These are phyloP conservation scores for Archivesica marissinica DNA, from an alignment of 1,140 invertebrate genomes.

Conservation along the genomic window DNA sequence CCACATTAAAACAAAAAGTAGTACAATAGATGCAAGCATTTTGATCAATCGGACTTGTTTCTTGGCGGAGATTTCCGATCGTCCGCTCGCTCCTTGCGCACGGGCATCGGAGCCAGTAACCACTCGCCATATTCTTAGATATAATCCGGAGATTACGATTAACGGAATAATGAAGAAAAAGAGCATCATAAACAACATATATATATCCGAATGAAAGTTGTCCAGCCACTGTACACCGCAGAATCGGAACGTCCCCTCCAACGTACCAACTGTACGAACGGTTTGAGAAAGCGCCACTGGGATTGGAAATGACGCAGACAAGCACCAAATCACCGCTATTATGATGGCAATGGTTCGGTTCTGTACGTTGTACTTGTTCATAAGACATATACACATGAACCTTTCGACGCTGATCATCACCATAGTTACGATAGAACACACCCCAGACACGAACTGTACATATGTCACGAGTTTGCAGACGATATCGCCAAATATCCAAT, in stretches of 20 bases:
- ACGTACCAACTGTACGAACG: slow-evolving; percentile 28
- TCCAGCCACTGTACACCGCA: slow-evolving; percentile 70
- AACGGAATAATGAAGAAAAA: slow-evolving; percentile 71
- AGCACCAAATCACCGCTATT: slow-evolving; percentile 62
- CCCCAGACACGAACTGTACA: slow-evolving; percentile 70
- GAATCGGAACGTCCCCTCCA: slow-evolving; percentile 41
- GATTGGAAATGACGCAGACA: slow-evolving; percentile 66
- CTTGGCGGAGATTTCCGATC: slow-evolving; percentile 50
- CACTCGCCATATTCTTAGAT: slow-evolving; percentile 64
- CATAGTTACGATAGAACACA: slow-evolving; percentile 70
- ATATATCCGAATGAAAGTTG: slow-evolving; percentile 65
- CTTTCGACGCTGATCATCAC: slow-evolving; percentile 72
- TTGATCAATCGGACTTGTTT: slow-evolving; percentile 69
- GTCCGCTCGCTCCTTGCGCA: slow-evolving; percentile 6
- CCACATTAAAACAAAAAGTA: slow-evolving; percentile 72
- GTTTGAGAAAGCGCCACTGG: slow-evolving; percentile 70
- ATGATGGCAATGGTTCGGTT: slow-evolving; percentile 33
- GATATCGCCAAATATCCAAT: slow-evolving; percentile 73
- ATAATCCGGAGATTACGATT: slow-evolving; percentile 65
- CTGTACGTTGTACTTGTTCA: slow-evolving; percentile 59
- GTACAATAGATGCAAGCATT: slow-evolving; percentile 71
- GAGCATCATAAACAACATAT: slow-evolving; percentile 63
- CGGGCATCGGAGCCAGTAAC: slow-evolving; percentile 55
- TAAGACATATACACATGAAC: slow-evolving; percentile 62
- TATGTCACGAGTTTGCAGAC: slow-evolving; percentile 73